These are phyloP conservation scores for Chaenocephalus aceratus DNA, from an alignment of 2,113 vertebrate genomes.

Conservation along the genomic window DNA sequence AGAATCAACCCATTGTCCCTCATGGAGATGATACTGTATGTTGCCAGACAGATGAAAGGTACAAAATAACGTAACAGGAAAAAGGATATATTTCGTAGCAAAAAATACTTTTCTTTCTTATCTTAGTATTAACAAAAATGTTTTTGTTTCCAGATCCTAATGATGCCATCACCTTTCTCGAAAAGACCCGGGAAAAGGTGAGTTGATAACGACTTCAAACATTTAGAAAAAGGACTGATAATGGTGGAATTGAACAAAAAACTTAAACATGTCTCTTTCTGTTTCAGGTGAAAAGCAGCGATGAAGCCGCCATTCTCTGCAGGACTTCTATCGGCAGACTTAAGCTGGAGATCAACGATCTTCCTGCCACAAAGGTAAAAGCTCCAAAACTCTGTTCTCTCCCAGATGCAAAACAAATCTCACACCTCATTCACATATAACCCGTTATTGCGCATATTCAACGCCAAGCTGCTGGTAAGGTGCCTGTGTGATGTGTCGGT, in stretches of 20 bases:
- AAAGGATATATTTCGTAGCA: background rate
- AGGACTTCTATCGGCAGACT: conserved; percentile 95
- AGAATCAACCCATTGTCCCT: conserved; percentile 98
- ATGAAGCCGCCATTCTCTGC: conserved; percentile 95
- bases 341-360: conserved; percentile 94
- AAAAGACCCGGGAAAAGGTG: conserved; percentile 98
- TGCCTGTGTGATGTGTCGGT: background rate
- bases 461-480: background rate
- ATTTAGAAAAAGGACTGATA: background rate
- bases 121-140: background rate
- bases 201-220: background rate
- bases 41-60: conserved; percentile 96
- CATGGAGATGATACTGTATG: conserved; percentile 95
- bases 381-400: background rate
- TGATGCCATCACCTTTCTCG: conserved; percentile 93
- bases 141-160: conserved; percentile 87
- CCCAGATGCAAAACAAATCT: background rate
- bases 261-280: background rate
- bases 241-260: background rate
- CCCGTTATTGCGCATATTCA: rapidly evolving
- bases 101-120: background rate
- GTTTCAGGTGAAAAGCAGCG: conserved; percentile 93
- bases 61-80: conserved; percentile 12
- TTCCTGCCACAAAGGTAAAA: conserved; percentile 95
- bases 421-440: background rate